Base-by-base conservation (phyloP, 2,797 vertebrate species). In the Danio jaintianensis region DNA sequence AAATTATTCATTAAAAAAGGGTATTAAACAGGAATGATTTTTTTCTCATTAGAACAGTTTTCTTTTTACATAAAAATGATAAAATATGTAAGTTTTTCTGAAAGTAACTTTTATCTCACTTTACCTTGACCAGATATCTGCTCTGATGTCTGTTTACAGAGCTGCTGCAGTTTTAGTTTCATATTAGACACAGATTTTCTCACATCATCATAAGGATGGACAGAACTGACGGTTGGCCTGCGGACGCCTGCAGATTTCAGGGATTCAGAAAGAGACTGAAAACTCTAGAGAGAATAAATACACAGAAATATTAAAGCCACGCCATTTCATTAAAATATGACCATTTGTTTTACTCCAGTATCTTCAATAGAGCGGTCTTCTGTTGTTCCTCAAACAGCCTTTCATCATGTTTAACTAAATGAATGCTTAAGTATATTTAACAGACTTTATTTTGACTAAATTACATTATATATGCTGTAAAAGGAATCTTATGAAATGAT, bases 101-200 rank as follows among this genome's bases (percentile, higher is more conserved):
- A 15, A 69, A 69, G 7, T 5, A 48, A 36, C 45, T 5, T 38
- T 20, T 55, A 7, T 6, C 38, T 69, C 15, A n/a, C 56, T 42
- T 48, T 79, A 84, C 79, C 75, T 38, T 75, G 40, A 70, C 56
- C 63, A 70, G 12, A 56, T 71, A 81, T 75, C 56, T 52, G 36
- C 16, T 58, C 20, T 29, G 70, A 78, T 42, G 81, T 47, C 6
- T 81, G 48, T 40, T 69, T 69, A 53, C 83, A 84, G 55, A 69
- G 64, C 9, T 74, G 42, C 29, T 78, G 48, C n/a, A 81, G 18
- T 4, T 40, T 56, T 20, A 75, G 11, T 70, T 79, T 82, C 18
- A 81, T 50, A 4, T 59, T 38, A 42, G 48, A 81, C 18, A 84
- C 50, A n/a, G 42, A 75, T 70, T 84, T 66, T 13, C 12, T 81